A percentile compares a stretch with the other conserved stretches of the same genome.
Evolutionary conservation across 53 echinoderm and acorn worm species (phyloP).

Genomic region (Zoroaster sp.): DNA sequence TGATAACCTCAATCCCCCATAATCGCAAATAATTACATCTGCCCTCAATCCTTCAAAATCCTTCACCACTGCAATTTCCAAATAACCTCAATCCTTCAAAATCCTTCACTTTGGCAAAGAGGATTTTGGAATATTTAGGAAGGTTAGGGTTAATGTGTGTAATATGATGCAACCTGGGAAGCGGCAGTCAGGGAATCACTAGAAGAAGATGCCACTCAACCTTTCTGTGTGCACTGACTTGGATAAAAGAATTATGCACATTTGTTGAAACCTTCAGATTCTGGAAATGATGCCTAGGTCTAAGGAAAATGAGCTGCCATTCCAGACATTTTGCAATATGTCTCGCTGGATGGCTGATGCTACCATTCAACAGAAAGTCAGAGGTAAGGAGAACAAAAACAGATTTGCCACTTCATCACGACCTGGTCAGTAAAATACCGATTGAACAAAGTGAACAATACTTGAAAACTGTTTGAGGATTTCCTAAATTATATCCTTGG

Average conservation of each 20-base stretch:
- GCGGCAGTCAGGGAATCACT: too few relatives aligned
- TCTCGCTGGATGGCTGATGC: constrained; percentile 77
- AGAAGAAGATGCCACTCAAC: too few relatives aligned
- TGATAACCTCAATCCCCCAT: too few relatives aligned
- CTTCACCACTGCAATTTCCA: too few relatives aligned
- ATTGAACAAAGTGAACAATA: neutral
- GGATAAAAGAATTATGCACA: neutral
- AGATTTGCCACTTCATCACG: neutral
- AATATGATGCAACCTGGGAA: too few relatives aligned
- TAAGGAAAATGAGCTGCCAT: constrained; percentile 57
- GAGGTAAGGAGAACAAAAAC: constrained; percentile 42
- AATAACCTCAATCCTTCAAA: too few relatives aligned
- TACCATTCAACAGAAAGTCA: constrained; percentile 61
- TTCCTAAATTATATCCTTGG: neutral
- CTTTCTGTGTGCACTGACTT: too few relatives aligned
- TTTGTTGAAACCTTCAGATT: constrained; percentile 28
- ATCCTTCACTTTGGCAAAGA: too few relatives aligned
- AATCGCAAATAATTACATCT: too few relatives aligned
- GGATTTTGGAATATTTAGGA: too few relatives aligned
- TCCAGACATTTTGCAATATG: constrained; percentile 89
- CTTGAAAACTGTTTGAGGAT: neutral
- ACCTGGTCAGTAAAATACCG: neutral
- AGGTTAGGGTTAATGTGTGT: too few relatives aligned
- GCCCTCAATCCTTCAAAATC: too few relatives aligned
- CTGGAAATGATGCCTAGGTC: constrained; percentile 65